Base-by-base conservation (phyloP, 2,797 vertebrate genomes). In the Ibycter americanus region DNA sequence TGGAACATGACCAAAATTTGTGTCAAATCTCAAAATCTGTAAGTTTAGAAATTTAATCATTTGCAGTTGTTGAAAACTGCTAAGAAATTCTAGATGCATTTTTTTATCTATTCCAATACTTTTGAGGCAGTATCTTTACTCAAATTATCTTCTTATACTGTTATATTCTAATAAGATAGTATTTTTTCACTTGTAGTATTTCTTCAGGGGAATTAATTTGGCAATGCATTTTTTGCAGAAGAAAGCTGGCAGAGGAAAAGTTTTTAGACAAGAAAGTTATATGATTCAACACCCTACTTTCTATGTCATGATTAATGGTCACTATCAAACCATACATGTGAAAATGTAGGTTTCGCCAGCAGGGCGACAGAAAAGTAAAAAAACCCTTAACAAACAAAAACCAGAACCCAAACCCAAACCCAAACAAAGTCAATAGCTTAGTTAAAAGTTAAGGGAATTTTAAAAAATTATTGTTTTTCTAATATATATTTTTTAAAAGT, bases 341-440 rank as follows among this genome's bases (percentile, higher is more conserved):
- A 90, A 94, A 77, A 87, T 8, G 3, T 17, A 42, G 19, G 8
- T 47, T 76, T 73, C 15, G 83, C 40, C 18, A 34, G 19, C 16
- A 61, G 27, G 8, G 18, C 12, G 90, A 62, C 5, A 83, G n/a
- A 25, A 73, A 84, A 70, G 4, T 40, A 5, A 55, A 44, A 38
- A 62, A n/a, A 83, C 31, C 15, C 2, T 18, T 8, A 25, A 46
- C 2, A 15, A 70, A 36, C 8, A 25, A 70, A 82, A 73, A 11
- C 0, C 5, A 38, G 32, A 44, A 8, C 7, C 1, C 12, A 34
- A 44, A 8, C 7, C 1, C 12, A 5, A 78, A 76, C 3, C 4
- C 5, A 76, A 76, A 6, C 2, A 5, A 49, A 84, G 79, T 5
- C 16, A 92, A 67, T 9, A 44, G 1, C 3, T 84, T 54, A 40